Conservation (phyloP, 2,113 vertebrate species). For the Silurus asotus region DNA sequence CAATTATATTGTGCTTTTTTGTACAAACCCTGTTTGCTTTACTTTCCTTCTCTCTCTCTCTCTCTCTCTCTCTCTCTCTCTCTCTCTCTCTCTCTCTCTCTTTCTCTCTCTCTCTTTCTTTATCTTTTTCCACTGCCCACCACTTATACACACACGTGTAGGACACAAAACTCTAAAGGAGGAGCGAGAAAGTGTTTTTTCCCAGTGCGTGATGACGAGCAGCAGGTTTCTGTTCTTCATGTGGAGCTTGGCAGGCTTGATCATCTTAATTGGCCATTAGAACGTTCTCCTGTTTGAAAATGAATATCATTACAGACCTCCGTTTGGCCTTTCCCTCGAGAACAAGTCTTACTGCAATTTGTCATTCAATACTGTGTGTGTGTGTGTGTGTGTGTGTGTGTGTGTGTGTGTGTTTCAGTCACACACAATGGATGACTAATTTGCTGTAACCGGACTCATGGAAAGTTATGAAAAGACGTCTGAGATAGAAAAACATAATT, state of each 20-base stretch:
- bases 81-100: no score
- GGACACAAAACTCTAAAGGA: slow-evolving; percentile 71
- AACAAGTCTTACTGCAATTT: slow-evolving; percentile 67
- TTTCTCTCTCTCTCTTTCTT: no score
- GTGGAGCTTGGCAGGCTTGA: slow-evolving; percentile 80
- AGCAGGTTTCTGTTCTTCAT: slow-evolving; percentile 71
- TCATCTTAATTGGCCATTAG: slow-evolving; percentile 84
- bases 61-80: no score
- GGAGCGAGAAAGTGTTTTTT: slow-evolving; percentile 58
- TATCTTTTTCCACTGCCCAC: slow-evolving; percentile 57
- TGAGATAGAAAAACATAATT: slow-evolving; percentile 55
- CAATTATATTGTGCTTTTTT: slow-evolving; percentile 83
- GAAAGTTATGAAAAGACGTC: slow-evolving; percentile 64
- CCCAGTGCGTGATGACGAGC: slow-evolving; percentile 68
- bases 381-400: slow-evolving; percentile 57
- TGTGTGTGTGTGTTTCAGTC: slow-evolving; percentile 9
- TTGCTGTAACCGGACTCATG: slow-evolving; percentile 64
- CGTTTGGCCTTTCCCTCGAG: slow-evolving; percentile 68
- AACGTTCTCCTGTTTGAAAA: slow-evolving; percentile 81
- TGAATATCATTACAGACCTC: slow-evolving; percentile 78
- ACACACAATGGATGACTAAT: slow-evolving; percentile 68
- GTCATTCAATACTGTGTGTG: slow-evolving; percentile 64
- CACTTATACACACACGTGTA: slow-evolving; percentile 74
- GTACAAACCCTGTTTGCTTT: slow-evolving; percentile 60
- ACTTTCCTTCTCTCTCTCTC: background rate